Evolutionary conservation across 2,113 vertebrate species (phyloP).

Genomic region (Suricata suricatta): DNA sequence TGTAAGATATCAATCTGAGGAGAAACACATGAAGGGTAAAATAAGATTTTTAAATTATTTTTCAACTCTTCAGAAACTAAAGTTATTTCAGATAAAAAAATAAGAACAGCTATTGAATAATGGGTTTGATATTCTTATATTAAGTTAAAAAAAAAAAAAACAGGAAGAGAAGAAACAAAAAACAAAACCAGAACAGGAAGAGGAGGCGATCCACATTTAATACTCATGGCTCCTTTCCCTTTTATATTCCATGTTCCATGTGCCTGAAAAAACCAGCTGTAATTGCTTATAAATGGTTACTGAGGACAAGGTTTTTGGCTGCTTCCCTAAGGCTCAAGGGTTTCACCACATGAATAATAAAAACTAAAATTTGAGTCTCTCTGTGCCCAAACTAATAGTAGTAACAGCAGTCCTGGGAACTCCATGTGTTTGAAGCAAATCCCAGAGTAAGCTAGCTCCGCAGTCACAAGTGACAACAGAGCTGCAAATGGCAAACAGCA

Average conservation of each 20-base stretch:
- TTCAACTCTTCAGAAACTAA: not conserved
- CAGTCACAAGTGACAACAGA: not conserved
- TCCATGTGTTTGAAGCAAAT: constrained; percentile 47
- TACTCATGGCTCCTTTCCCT: not conserved
- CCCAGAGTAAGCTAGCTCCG: constrained; percentile 48
- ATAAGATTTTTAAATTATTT: not conserved
- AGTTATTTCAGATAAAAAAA: not conserved
- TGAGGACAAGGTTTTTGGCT: not conserved
- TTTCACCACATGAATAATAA: constrained; percentile 63
- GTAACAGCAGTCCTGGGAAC: constrained; percentile 14
- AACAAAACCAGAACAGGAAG: not conserved
- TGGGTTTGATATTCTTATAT: not conserved
- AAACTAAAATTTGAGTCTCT: constrained; percentile 17
- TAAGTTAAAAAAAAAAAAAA: not conserved
- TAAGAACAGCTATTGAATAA: not conserved
- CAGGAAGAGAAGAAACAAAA: not conserved
- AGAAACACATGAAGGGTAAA: not conserved
- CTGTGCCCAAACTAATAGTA: constrained; percentile 28
- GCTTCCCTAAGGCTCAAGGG: not conserved
- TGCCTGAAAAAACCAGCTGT: not conserved
- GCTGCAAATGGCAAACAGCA: not conserved
- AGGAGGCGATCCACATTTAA: constrained; percentile 11
- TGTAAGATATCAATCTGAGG: not conserved
- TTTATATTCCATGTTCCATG: not conserved
- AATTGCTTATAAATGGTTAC: constrained; percentile 51